Conservation (phyloP, 2,888 invertebrate genomes). For the Cactoblastis cactorum region DNA sequence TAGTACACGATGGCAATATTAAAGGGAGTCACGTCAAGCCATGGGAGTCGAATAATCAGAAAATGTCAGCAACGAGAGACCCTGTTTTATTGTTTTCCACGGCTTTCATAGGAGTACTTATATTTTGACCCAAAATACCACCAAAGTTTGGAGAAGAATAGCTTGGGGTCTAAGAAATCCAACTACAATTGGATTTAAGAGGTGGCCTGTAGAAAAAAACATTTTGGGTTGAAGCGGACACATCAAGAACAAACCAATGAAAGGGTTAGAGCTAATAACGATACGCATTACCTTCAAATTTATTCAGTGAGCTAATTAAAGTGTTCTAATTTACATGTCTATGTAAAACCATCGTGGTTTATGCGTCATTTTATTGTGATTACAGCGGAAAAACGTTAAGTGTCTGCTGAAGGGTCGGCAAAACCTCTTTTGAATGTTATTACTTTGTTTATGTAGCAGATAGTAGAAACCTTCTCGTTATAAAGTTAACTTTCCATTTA, state of each 20-base stretch:
- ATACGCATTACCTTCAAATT: conserved; percentile 31
- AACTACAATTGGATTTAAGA: too few relatives aligned
- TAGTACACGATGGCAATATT: too few relatives aligned
- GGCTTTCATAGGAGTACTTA: too few relatives aligned
- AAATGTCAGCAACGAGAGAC: too few relatives aligned
- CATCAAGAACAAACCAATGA: not conserved
- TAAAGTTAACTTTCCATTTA: not conserved
- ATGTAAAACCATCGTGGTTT: conserved; percentile 23
- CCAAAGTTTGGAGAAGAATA: too few relatives aligned
- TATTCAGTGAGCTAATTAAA: conserved; percentile 34
- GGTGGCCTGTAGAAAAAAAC: not conserved
- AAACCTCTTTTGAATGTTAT: conserved; percentile 3
- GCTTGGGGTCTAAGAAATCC: too few relatives aligned
- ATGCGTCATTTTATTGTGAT: conserved; percentile 26
- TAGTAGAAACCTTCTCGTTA: not conserved
- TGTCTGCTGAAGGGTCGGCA: conserved; percentile 3
- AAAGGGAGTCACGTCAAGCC: too few relatives aligned
- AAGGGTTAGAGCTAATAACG: conserved; percentile 24
- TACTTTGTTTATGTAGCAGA: conserved; percentile 1
- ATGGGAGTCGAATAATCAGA: too few relatives aligned
- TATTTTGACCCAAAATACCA: too few relatives aligned
- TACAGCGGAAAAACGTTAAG: conserved; percentile 14
- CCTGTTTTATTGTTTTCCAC: too few relatives aligned
- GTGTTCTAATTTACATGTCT: conserved; percentile 30
- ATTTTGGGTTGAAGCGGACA: not conserved